Base-by-base conservation (phyloP, 2,113 vertebrate species). In the Pomatorhinus ruficollis region DNA sequence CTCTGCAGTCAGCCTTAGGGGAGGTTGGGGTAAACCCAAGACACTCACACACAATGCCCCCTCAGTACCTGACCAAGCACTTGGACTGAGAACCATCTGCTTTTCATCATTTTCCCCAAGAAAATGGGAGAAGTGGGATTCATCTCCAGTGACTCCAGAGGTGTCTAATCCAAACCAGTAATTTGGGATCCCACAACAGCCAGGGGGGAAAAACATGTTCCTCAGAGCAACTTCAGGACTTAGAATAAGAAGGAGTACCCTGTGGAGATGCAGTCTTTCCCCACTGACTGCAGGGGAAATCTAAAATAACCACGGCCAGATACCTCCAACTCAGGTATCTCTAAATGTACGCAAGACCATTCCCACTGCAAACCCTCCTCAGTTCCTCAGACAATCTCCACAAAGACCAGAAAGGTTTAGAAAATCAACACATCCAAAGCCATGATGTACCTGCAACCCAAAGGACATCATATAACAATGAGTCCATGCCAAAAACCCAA, bases 391-490 rank as follows among this genome's bases (percentile, higher is more conserved):
- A 61, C 12, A 59, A 44, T 27, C 44, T 89, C 68, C 30, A 9
- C 4, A 9, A 83, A 56, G 42, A 83, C 30, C 35, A 63, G 19
- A 60, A 56, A 44, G 4, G 16, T 59, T 91, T 75, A 54, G 65
- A 80, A 88, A 90, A 70, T 4, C 19, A 74, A 35, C 59, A 42
- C 22, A 56, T 39, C 25, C 47, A 44, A 83, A 47, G 15, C 39
- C 59, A 22, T 10, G 7, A 59, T 12, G 27, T 10, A 87, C 35
- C 33, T 37, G 25, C 22, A 70, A 54, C 5, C 6, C 13, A 14
- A 87, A 80, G 6, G 11, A 4, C 2, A 6, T 30, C 50, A 53
- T 5, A 1, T 12, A 42, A 33, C 0, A 8, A 14, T 1, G 0
- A 12, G 16, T 59, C 45, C 39, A n/a, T 6, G 15, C 18, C 39